Conservation (phyloP, 2,113 vertebrate genomes). For the Pachyramphus minor region DNA sequence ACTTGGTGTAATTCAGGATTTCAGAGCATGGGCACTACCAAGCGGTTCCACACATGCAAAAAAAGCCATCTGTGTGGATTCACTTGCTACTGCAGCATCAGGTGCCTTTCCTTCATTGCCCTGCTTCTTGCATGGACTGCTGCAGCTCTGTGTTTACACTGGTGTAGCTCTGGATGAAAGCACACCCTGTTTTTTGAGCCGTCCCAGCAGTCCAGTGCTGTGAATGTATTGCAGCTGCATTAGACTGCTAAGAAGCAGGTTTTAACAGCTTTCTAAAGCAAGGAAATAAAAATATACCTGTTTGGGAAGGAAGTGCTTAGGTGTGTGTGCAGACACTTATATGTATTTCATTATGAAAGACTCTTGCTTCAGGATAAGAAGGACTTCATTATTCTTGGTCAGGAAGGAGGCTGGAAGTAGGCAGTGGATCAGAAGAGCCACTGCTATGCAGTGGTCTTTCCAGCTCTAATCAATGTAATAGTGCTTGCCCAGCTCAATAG, state of each 20-base stretch:
- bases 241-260: not conserved
- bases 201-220: fast-evolving
- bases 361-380: not conserved
- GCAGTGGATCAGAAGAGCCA: not conserved
- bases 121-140: not conserved
- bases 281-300: not conserved
- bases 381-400: not conserved
- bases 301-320: not conserved
- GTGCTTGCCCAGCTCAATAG: not conserved
- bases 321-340: fast-evolving
- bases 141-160: not conserved
- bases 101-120: not conserved
- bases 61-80: not conserved
- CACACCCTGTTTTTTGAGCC: not conserved
- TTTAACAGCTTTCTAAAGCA: not conserved
- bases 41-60: not conserved
- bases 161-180: not conserved
- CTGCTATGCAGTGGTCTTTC: not conserved
- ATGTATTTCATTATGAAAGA: not conserved
- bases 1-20: not conserved
- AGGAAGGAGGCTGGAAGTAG: not conserved
- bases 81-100: not conserved
- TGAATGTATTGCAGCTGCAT: not conserved
- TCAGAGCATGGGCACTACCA: not conserved
- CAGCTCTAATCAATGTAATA: not conserved